Base-by-base conservation (phyloP, 2,113 vertebrate genomes). In the Xerus inauris region DNA sequence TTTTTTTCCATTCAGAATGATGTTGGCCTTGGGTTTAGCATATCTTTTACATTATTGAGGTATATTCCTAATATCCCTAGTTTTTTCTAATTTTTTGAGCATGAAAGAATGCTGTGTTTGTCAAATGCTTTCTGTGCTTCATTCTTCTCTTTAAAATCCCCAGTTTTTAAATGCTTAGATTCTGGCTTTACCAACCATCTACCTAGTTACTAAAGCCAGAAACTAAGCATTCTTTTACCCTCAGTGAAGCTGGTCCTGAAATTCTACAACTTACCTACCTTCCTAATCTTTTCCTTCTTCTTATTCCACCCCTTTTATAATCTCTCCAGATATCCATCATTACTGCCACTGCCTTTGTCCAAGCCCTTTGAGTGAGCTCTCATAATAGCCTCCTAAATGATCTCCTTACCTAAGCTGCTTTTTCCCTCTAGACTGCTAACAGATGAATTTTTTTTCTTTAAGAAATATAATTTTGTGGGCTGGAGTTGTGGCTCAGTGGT, bases 381-480 rank as follows among this genome's bases (percentile, higher is more conserved):
- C 9, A 20, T 57, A 42, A 35, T 35, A 89, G 26, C 4, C 32
- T 42, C 69, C 69, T n/a, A 38, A 83, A n/a, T 76, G 42, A 11
- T 54, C 65, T 89, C 38, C 42, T 24, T 32, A 11, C 38, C 38
- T 73, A 12, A 64, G 28, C 51, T 38, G 71, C 7, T 5, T 67
- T 45, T 35, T 76, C 19, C 26, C 91, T 62, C 35, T 24, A 38
- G 88, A 81, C 6, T 77, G 35, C 49, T 35, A 8, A 32, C 30
- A 30, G 19, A n/a, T 22, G 80, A 17, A 7, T 64, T 28, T 73
- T 88, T 82, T 92, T 38, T 49, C 42, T 65, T 40, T 89, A 79
- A 85, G 49, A 80, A 86, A 75, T n/a, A 26, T 67, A 90, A 57
- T 86, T 94, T 75, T 81, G 51, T n/a, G n/a, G n/a, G n/a, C n/a